Base-by-base conservation (phyloP, 1,140 invertebrate species). In the Drosophila pallidifrons region DNA sequence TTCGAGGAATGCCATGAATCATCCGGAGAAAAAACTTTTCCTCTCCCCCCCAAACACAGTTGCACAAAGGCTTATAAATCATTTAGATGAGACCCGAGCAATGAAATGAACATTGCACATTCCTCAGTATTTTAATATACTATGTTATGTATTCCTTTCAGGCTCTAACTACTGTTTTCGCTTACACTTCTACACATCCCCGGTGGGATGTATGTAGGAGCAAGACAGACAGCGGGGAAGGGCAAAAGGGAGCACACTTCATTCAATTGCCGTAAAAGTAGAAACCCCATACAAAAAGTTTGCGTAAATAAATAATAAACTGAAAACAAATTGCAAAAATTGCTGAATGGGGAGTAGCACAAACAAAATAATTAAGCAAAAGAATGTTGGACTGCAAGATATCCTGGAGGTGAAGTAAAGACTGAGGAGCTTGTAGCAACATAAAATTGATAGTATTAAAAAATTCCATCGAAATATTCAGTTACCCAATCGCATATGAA, bases 251-350 rank as follows among this genome's bases (percentile, higher is more conserved):
- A 2, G 20, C 20, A 38, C 35, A 55, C 35, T 57, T 77, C 35
- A 66, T 81, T 79, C 69, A 77, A 83, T 77, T 77, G 73, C 73
- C 63, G 47, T 77, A 69, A 77, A 69, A 75, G 59, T 68, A 73
- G 54, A 70, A 64, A 46, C 60, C 64, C 38, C 45, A 55, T 46
- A 73, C 60, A 75, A 73, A 25, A 85, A 86, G 63, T 75, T 81
- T 10, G 32, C 51, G 30, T 86, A 78, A 85, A 85, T 86, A 85
- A 86, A 85, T 81, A 85, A 86, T 78, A 38, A 85, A 68, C 28
- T 59, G 30, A 63, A 59, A 85, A 64, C 63, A 77, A 85, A 85
- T 85, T 82, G 58, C 76, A 71, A 28, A 43, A 55, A 6, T 30
- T 51, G 51, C 35, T 38, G 16, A 51, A 2, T 61, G 43, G 3